Conservation (phyloP, 2,888 invertebrate species). For the Noctua janthina region DNA sequence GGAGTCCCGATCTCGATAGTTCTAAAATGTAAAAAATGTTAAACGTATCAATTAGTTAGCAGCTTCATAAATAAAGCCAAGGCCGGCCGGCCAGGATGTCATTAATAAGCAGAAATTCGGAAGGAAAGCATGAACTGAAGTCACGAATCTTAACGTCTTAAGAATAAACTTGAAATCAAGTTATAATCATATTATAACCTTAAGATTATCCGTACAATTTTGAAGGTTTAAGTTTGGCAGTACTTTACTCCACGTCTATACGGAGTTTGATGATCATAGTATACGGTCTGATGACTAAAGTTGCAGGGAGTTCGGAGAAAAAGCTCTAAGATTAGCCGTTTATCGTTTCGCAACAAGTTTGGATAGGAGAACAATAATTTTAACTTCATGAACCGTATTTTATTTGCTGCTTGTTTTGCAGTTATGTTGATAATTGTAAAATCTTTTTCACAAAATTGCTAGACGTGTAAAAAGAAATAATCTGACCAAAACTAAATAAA, state of each 20-base stretch:
- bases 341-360: background rate
- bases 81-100: background rate
- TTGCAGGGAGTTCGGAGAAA: background rate
- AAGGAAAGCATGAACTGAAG: background rate
- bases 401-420: background rate
- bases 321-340: background rate
- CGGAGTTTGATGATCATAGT: background rate
- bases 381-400: background rate
- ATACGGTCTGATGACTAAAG: background rate
- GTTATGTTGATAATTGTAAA: background rate
- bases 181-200: background rate
- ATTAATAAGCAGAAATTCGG: background rate
- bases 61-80: background rate
- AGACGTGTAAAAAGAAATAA: background rate
- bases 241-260: background rate
- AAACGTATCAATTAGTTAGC: background rate
- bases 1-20: constrained; percentile 6
- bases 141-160: background rate
- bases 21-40: constrained; percentile 14
- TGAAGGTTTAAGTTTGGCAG: background rate
- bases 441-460: background rate
- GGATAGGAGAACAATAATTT: background rate
- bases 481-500: background rate
- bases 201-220: background rate
- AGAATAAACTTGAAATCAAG: background rate